These are phyloP conservation scores for Mesaphorura yosii DNA, from an alignment of 1,140 invertebrate species.

Conservation along the genomic window DNA sequence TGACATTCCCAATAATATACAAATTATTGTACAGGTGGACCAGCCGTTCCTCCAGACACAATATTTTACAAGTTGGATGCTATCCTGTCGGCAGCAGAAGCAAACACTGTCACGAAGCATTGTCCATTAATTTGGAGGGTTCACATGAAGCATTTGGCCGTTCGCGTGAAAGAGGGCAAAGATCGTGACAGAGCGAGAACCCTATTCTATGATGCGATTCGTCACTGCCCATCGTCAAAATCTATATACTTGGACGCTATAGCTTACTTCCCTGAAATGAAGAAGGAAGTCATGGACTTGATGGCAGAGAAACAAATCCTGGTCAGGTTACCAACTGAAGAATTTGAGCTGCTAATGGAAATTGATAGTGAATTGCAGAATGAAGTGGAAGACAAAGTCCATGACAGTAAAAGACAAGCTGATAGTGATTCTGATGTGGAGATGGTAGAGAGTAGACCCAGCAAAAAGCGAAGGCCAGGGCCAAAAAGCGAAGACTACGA, in stretches of 20 bases:
- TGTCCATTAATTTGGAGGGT: constrained; percentile 30
- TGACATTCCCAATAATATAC: not conserved
- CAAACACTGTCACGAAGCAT: constrained; percentile 16
- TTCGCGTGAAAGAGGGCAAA: constrained; percentile 17
- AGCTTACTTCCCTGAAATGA: constrained; percentile 24
- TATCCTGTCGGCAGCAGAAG: constrained; percentile 21
- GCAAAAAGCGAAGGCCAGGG: no score
- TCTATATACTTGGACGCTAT: constrained; percentile 26
- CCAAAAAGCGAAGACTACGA: no score
- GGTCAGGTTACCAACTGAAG: constrained; percentile 22
- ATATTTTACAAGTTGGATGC: constrained; percentile 30
- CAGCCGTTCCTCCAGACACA: constrained; percentile 28
- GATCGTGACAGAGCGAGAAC: constrained; percentile 10
- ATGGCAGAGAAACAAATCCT: constrained; percentile 19
- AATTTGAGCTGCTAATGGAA: constrained; percentile 25
- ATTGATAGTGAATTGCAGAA: constrained; percentile 7
- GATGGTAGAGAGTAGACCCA: no score
- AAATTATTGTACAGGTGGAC: constrained; percentile 22
- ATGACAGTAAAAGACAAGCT: not conserved
- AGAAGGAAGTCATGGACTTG: constrained; percentile 25
- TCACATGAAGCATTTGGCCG: constrained; percentile 23
- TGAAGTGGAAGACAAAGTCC: not conserved
- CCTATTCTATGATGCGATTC: constrained; percentile 27
- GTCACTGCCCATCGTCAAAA: constrained; percentile 28
- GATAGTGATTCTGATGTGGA: not conserved